Base-by-base conservation (phyloP, 2,113 vertebrate species). In the Brachyhypopomus gauderio region DNA sequence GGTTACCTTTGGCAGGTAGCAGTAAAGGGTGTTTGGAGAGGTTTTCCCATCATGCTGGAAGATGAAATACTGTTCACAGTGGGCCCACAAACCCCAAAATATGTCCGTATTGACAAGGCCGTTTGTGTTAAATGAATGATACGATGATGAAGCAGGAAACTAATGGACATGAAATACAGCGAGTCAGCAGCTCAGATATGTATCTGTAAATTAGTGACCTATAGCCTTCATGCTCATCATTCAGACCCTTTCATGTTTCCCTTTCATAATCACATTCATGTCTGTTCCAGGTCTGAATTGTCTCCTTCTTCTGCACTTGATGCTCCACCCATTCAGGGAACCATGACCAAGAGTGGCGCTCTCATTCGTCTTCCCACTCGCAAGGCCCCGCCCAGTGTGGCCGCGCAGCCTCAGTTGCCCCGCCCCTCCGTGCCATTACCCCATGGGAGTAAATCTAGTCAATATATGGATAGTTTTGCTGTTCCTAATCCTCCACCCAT, bases 381-480 rank as follows among this genome's bases (percentile, higher is more conserved):
- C 25, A 80, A 82, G 48, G 73, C 83, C 62, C 73, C 64, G 5
- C 45, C 80, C 77, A 52, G 58, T 2, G 1, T 55, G 17, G 48
- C 78, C 34, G 75, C 60, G 62, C 78, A 72, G 22, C 82, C 71
- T 1, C 72, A 45, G 16, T 41, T 83, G 78, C 80, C 52, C 25
- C 71, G 38, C 23, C 78, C 78, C 41, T n/a, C 55, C 9, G 9
- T 78, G 20, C 80, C 84, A 4, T 58, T 89, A 30, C 82, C 82
- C 11, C 60, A 72, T 3, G 67, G 72, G 25, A 63, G 73, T 45
- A 80, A 78, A 73, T 74, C 16, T 23, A 87, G 77, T 48, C 20
- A 80, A 59, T 87, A 88, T 64, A 82, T 25, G 63, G 81, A 84
- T 8, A 85, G 71, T 27, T 85, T 81, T 66, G 22, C 38, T 34